Base-by-base conservation (phyloP, 2,113 vertebrate species). In the Elephantulus edwardii region DNA sequence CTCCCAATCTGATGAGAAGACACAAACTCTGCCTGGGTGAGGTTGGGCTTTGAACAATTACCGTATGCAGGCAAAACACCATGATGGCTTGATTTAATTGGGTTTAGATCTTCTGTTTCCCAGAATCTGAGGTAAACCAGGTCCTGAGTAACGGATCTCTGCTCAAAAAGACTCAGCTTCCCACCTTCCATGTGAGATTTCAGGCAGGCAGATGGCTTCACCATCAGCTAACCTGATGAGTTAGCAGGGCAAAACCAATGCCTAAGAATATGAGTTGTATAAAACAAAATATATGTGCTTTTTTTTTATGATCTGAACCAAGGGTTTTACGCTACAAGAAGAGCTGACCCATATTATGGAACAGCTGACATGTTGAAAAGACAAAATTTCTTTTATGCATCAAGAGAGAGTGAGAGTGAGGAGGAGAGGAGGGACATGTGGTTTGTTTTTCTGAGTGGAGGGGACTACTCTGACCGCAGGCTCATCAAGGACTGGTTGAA, bases 281-380 rank as follows among this genome's bases (percentile, higher is more conserved):
- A 56, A 85, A 94, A 85, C 60, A 72, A 26, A 86, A 81, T 7
- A 40, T 1, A 4, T 9, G 20, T 60, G 79, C 12, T 35, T 30
- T n/a, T 83, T 83, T 88, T n/a, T 44, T 42, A 19, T 80, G 50
- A 62, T 20, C 40, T 26, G 77, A 79, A 42, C 38, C 76, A 3
- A 40, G 48, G 60, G 70, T 54, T 50, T 38, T 54, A 16, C 30
- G n/a, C 40, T 84, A 48, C 3, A 19, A 11, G 40, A n/a, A 52
- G 16, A 52, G 44, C 19, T 52, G 74, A 33, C 46, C 12, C 6
- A 3, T 2, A 58, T n/a, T 10, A 2, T 0, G 2, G 19, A 62
- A 19, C 56, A 35, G 90, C 30, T 46, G 20, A 2, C 5, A 6
- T 54, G 8, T 30, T 3, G 5, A 9, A 26, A 30, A 82, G 30